Base-by-base conservation (phyloP, 2,888 invertebrate genomes). In the Leptinotarsa peninsularis region DNA sequence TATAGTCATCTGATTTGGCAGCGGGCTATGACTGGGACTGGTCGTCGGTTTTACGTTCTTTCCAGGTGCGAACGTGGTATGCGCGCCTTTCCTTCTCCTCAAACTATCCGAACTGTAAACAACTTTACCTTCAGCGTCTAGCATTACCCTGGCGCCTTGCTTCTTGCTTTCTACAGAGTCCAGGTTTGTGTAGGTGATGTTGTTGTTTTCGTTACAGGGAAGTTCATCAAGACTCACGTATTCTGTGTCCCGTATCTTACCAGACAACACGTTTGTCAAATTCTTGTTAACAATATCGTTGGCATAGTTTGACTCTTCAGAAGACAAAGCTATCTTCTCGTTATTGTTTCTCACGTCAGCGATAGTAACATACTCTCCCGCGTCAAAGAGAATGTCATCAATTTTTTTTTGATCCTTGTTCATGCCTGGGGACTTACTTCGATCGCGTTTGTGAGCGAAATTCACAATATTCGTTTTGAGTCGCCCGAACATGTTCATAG, bases 31-130 rank as follows among this genome's bases (percentile, higher is more conserved):
- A 66, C 85, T 87, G 4, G 90, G 89, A 15, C 88, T 88, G 13
- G 76, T 72, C 3, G 85, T 82, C 83, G 92, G 92, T 88, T 94
- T 94, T 33, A 96, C 94, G 86, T 94, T 94, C 63, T 95, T 95
- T 81, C 96, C 96, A 73, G 96, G 96, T 89, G 95, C 95, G 85
- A 96, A 96, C 50, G 96, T 95, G 54, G 95, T 94, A 85, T 95
- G 94, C 18, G 94, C 93, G 76, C 93, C 94, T 90, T 95, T 95
- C 79, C 93, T 90, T 82, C 95, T 90, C 85, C 93, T 93, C 79
- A 96, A 89, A 85, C 96, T 96, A 83, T 96, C 96, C 23, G 96
- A 96, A 79, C 94, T 94, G 88, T 94, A 96, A 77, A 96, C 94
- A 66, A 96, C 95, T 90, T 95, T 95, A 71, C 96, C 97, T 84